These are phyloP conservation scores for Hydrochoerus hydrochaeris DNA, from an alignment of 2,113 vertebrate genomes.

Conservation along the genomic window DNA sequence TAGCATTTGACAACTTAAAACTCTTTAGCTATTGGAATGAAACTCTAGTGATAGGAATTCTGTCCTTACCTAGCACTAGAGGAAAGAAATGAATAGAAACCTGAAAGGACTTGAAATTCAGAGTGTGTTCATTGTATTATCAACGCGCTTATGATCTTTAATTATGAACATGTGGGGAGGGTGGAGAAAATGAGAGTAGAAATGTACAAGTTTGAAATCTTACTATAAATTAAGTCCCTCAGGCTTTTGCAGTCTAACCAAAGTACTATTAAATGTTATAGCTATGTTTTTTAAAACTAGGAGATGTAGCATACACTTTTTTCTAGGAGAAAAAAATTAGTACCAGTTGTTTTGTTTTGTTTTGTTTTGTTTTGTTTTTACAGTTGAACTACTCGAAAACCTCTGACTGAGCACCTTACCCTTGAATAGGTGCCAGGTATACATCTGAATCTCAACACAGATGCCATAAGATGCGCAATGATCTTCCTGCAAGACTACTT, in stretches of 20 bases:
- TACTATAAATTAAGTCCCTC: slow-evolving; percentile 8
- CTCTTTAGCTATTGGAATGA: neutral
- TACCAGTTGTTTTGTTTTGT: no score
- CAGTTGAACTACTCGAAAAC: neutral
- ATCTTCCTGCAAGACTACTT: neutral
- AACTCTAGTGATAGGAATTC: neutral
- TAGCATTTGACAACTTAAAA: neutral
- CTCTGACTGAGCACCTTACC: neutral
- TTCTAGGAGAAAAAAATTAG: neutral
- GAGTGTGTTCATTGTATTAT: neutral
- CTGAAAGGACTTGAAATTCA: neutral
- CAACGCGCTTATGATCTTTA: neutral
- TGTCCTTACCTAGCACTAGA: neutral
- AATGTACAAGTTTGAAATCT: neutral
- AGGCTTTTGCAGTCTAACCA: neutral
- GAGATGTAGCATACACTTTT: neutral
- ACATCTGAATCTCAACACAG: neutral
- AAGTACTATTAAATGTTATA: neutral
- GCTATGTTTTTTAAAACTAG: neutral
- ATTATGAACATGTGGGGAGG: neutral
- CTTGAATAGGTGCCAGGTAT: neutral
- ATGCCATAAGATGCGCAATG: neutral
- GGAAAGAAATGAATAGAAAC: slow-evolving; percentile 15
- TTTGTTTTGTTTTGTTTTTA: no score
- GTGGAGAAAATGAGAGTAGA: slow-evolving; percentile 25